Base-by-base conservation (phyloP, 1,140 invertebrate genomes). In the Homalodisca vitripennis region DNA sequence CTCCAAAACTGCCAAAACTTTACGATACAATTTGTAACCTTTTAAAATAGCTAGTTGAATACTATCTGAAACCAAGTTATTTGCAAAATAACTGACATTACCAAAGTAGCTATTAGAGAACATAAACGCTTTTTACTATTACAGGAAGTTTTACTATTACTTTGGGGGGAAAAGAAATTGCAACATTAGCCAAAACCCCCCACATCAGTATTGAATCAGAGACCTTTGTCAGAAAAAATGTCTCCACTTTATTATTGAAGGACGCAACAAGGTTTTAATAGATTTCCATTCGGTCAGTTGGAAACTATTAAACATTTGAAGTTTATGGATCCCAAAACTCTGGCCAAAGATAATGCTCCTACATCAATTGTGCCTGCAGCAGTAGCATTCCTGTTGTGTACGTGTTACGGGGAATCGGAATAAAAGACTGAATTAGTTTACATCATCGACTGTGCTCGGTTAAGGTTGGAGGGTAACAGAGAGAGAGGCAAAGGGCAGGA, bases 1-100 rank as follows among this genome's bases (percentile, higher is more conserved):
- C 20, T 22, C 57, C 57, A 62, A 62, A 62, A 62, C 17, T 62
- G n/a, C 57, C 57, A 62, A 62, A 62, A 62, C 17, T 62, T 26
- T 26, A 62, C 57, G 27, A 62, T 27, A 27, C n/a, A n/a, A 62
- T 62, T 26, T 22, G 26, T 22, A 62, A n/a, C n/a, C 57, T 62
- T 62, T 62, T 62, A 22, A 26, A 29, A 62, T n/a, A 62, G 27
- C 20, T 62, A 22, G 17, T 62, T n/a, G 27, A 30, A 62, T 62
- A 30, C 26, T 62, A 22, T 30, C 27, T 62, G 57, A 62, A 62
- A 62, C 20, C 17, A 29, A 26, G 27, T n/a, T n/a, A n/a, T n/a
- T n/a, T n/a, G n/a, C n/a, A n/a, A 27, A n/a, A 62, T 22, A 62
- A 3, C 57, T n/a, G 57, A 62, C 26, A 27, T 62, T 62, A 62